Evolutionary conservation across 2,888 invertebrate species (phyloP).

Genomic region (Drosophila algonquin): DNA sequence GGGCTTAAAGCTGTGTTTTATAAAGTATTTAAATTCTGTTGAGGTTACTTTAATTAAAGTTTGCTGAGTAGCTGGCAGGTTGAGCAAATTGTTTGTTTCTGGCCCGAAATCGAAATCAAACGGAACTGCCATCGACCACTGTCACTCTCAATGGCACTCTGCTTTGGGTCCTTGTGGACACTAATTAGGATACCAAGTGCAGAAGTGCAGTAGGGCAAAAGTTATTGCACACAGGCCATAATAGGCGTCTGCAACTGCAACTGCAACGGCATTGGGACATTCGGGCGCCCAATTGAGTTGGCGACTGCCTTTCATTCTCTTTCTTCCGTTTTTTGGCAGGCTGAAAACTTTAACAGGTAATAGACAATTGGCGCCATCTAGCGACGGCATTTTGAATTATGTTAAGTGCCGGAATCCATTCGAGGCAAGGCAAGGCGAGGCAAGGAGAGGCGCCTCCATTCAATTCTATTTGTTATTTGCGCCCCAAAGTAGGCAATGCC

Average conservation of each 20-base stretch:
- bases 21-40: no score
- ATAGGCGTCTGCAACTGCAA: background rate
- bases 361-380: conserved; percentile 53
- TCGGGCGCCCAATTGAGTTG: conserved; percentile 2
- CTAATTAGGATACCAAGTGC: background rate
- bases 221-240: background rate
- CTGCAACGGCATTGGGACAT: background rate
- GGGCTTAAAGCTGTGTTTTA: no score
- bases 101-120: background rate
- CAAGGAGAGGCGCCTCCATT: background rate
- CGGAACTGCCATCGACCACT: background rate
- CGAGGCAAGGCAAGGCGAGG: conserved; percentile 2
- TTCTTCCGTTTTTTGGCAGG: background rate
- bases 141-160: background rate
- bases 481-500: conserved; percentile 56
- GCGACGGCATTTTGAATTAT: conserved; percentile 61
- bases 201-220: background rate
- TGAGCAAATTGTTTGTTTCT: background rate
- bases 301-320: background rate
- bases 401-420: conserved; percentile 58
- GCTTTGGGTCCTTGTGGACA: background rate
- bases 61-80: background rate
- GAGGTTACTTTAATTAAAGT: background rate
- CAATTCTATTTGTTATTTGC: conserved; percentile 57
- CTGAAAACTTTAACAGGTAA: conserved; percentile 18